Evolutionary conservation across 2,797 vertebrate species (phyloP).

Genomic region (Paguma larvata): DNA sequence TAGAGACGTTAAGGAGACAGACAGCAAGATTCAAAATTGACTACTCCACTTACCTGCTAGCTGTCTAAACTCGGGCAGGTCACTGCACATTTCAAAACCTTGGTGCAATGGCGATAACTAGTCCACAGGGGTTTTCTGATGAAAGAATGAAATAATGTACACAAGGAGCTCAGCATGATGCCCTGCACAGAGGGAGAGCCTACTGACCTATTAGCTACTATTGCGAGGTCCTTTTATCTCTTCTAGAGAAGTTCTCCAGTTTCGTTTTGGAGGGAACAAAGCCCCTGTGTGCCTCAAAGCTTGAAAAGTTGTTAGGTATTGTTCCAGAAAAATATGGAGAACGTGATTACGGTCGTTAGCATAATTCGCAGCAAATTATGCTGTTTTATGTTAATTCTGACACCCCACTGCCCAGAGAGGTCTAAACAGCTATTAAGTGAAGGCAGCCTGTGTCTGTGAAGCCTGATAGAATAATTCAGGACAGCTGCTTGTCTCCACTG

Average conservation of each 20-base stretch:
- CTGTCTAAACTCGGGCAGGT: neutral
- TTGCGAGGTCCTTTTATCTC: neutral
- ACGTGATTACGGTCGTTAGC: neutral
- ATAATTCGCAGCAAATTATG: neutral
- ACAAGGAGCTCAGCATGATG: neutral
- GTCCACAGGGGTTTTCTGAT: neutral
- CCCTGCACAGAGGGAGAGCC: neutral
- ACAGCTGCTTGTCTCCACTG: slow-evolving; percentile 31
- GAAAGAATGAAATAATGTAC: slow-evolving; percentile 26
- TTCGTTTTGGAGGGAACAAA: slow-evolving; percentile 19
- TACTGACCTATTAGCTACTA: neutral
- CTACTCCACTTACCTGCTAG: neutral
- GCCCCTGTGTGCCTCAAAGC: neutral
- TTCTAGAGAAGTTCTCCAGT: neutral
- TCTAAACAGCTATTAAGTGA: slow-evolving; percentile 28
- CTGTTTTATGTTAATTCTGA: slow-evolving; percentile 11
- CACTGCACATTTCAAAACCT: neutral
- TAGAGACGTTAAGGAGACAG: neutral
- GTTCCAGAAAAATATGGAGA: slow-evolving; percentile 31
- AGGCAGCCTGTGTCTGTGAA: slow-evolving; percentile 3
- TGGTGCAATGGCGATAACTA: neutral
- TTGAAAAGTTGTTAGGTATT: slow-evolving; percentile 35
- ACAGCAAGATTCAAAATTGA: neutral
- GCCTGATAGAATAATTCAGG: slow-evolving; percentile 32
- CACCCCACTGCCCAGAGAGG: neutral